Base-by-base conservation (phyloP, 1,140 invertebrate species). In the Grapholita molesta region DNA sequence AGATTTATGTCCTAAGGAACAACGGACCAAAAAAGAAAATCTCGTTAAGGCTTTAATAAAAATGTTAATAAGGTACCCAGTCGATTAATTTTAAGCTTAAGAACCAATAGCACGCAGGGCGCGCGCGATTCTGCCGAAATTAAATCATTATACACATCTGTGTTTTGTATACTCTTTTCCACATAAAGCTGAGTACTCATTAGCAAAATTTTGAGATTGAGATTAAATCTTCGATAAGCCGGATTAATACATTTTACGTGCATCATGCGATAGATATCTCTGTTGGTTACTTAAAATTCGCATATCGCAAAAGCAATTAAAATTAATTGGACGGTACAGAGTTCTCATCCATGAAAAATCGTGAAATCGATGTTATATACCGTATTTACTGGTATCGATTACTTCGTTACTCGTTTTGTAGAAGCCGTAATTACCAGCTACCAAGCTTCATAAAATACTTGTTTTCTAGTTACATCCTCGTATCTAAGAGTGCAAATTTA, bases 131-230 rank as follows among this genome's bases (percentile, higher is more conserved):
- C 77, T 77, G 84, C 75, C 81, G 72, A 86, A 88, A 90, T 90
- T 86, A 89, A 88, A 89, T 82, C 86, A 82, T 90, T 90, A 86
- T 71, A 64, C 69, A 81, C 88, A 90, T 83, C 88, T 90, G 88
- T 74, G 80, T 38, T 71, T 71, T 73, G 70, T 70, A 74, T 18
- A 48, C 55, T 61, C 25, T 61, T 30, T 30, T 61, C 23, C 25
- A 9, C 55, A 15, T 61, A 61, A 61, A 21, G 55, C 28, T 3
- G 55, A 28, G 55, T 9, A 15, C 28, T 61, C 55, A 61, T 61
- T 61, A 61, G 23, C 21, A 61, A 61, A 30, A 61, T 23, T 28
- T 48, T 48, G 18, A 21, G n/a, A 21, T 48, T 48, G 18, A 21
- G 21, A 48, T 48, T 48, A 15, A 48, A 48, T 48, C 42, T 48